Base-by-base conservation (phyloP, 2,797 vertebrate species). In the Anguilla pacifica region DNA sequence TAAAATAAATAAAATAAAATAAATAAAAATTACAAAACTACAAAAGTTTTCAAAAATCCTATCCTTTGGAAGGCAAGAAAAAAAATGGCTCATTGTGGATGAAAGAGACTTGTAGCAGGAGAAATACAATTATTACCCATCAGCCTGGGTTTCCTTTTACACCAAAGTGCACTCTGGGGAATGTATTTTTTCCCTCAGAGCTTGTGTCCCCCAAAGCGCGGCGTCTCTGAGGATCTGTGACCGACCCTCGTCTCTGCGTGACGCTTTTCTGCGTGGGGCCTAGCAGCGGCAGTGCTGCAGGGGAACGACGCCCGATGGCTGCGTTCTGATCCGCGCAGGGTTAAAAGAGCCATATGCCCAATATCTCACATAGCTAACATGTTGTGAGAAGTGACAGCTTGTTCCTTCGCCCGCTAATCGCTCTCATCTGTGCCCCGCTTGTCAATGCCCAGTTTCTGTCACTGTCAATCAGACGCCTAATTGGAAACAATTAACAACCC, bases 371-470 rank as follows among this genome's bases (percentile, higher is more conserved):
- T 59, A 81, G 88, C 92, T 96, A 96, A 96, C 94, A 0, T 90
- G 28, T 92, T 93, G 92, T 94, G 96, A 96, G 94, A 91, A 90
- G 88, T 93, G 96, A 96, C 97, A 96, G 97, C 96, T 97, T 97
- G 96, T 95, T 95, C 93, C 93, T 93, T 91, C 90, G 90, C 94
- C 89, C 91, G 93, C 95, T 96, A 97, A 96, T 95, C 93, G 94
- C 92, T 93, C 90, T 94, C 94, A 92, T 92, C 95, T 92, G 95
- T 93, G 92, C 94, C 93, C 93, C 90, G 89, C 94, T 94, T 96
- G 96, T 96, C 94, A 94, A 93, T 94, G 93, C 94, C 96, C 96
- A 93, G 92, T 92, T 92, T 93, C 97, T 97, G 96, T 96, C 97
- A 95, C 84, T 85, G 94, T 94, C 96, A 95, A 97, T 97, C 97